Conservation (phyloP, 2,797 vertebrate species). For the Artibeus jamaicensis region DNA sequence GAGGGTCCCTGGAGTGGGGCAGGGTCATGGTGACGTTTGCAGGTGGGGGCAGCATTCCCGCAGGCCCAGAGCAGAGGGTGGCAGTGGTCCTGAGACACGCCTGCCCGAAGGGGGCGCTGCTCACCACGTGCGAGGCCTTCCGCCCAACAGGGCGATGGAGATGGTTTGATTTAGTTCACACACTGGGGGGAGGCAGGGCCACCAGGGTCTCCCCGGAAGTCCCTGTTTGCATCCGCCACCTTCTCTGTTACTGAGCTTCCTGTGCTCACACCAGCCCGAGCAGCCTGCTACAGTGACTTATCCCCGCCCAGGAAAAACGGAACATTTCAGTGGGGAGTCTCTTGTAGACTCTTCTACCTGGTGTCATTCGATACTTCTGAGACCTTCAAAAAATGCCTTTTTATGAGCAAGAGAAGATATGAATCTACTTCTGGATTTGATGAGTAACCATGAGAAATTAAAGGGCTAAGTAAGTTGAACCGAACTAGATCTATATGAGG, state of each 20-base stretch:
- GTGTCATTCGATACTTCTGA: background rate
- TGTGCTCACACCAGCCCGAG: background rate
- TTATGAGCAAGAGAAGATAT: background rate
- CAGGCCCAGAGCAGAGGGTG: background rate
- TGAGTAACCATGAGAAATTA: background rate
- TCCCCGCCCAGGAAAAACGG: background rate
- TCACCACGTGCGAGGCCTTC: fast-evolving
- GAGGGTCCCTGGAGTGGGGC: too few species aligned
- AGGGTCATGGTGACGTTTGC: background rate
- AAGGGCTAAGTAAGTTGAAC: background rate
- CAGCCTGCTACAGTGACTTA: background rate
- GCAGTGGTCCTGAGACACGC: fast-evolving
- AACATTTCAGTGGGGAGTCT: background rate
- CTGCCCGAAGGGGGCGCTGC: too few species aligned
- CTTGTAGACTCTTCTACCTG: background rate
- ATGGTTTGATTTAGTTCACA: background rate
- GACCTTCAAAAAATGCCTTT: background rate
- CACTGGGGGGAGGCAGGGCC: background rate
- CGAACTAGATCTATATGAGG: background rate
- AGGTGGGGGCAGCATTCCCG: background rate
- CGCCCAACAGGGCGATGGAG: background rate
- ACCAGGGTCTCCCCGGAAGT: background rate
- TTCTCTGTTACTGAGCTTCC: background rate
- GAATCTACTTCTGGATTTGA: background rate
- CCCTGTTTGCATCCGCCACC: background rate